Evolutionary conservation across 2,888 invertebrate genomes (phyloP).

Genomic region (Plebejus melissa): DNA sequence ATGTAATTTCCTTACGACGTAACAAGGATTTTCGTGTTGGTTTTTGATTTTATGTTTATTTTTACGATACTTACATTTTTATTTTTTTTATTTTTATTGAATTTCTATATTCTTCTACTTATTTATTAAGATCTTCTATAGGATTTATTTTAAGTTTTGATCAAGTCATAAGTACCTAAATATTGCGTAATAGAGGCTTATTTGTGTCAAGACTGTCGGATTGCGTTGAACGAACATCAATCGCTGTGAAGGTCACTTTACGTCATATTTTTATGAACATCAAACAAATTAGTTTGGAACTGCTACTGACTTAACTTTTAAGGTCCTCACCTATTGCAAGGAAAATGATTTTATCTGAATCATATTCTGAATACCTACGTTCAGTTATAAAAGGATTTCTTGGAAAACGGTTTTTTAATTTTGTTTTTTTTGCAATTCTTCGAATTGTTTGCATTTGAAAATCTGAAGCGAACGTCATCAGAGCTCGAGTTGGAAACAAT

Average conservation of each 20-base stretch:
- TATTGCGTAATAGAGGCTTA: slow-evolving; percentile 30
- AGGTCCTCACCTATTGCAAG: background rate
- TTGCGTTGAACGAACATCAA: slow-evolving; percentile 30
- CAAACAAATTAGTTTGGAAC: background rate
- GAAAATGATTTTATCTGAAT: background rate
- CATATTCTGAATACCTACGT: background rate
- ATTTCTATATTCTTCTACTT: slow-evolving; percentile 4
- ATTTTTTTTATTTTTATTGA: background rate
- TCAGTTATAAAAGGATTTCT: too few relatives aligned
- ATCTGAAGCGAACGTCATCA: background rate
- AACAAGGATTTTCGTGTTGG: slow-evolving; percentile 33
- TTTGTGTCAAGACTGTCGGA: slow-evolving; percentile 38
- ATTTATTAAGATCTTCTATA: background rate
- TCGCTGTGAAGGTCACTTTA: slow-evolving; percentile 26
- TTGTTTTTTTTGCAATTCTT: background rate
- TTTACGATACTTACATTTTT: background rate
- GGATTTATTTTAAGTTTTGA: background rate
- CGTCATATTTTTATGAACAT: slow-evolving; percentile 17
- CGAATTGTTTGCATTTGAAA: background rate
- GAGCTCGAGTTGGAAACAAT: slow-evolving; percentile 5
- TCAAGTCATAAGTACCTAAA: background rate
- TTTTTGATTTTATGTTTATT: slow-evolving; percentile 30
- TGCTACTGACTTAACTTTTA: background rate
- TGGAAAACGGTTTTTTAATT: background rate
- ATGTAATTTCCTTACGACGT: slow-evolving; percentile 68